Evolutionary conservation across 2,888 invertebrate species (phyloP).

Genomic region (Nasonovia ribisnigri): DNA sequence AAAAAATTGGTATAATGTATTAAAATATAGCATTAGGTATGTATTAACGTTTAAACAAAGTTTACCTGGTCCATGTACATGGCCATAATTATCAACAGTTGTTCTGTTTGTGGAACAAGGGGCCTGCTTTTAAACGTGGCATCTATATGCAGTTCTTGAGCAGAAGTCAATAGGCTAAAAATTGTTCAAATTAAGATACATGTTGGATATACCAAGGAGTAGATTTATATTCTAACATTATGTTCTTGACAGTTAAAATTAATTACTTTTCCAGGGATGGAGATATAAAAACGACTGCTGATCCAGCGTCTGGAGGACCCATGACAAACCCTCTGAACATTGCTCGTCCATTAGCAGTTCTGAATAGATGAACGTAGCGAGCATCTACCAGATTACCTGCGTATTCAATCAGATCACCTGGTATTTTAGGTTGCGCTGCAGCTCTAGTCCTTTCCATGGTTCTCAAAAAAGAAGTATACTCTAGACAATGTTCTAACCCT

Average conservation of each 20-base stretch:
- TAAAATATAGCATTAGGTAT: not conserved
- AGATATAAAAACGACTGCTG: not conserved
- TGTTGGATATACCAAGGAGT: not conserved
- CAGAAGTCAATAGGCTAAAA: not conserved
- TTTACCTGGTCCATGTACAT: slow-evolving; percentile 16
- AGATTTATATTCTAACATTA: not conserved
- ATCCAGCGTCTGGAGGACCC: not conserved
- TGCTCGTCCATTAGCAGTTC: not conserved
- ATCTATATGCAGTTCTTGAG: not conserved
- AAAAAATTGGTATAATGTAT: not conserved
- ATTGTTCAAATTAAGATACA: too few species aligned
- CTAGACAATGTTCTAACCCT: too few species aligned
- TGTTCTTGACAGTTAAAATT: not conserved
- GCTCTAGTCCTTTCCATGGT: not conserved
- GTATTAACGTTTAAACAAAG: not conserved
- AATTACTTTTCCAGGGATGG: slow-evolving; percentile 1
- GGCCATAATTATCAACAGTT: not conserved
- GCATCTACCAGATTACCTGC: not conserved
- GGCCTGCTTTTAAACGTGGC: slow-evolving; percentile 1
- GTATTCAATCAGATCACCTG: not conserved
- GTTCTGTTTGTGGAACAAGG: too few species aligned
- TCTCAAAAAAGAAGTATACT: not conserved
- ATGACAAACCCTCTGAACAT: not conserved
- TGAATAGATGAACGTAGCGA: not conserved
- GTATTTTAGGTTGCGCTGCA: not conserved